Evolutionary conservation across 2,797 vertebrate species (phyloP).

Genomic region (Falco novaeseelandiae): DNA sequence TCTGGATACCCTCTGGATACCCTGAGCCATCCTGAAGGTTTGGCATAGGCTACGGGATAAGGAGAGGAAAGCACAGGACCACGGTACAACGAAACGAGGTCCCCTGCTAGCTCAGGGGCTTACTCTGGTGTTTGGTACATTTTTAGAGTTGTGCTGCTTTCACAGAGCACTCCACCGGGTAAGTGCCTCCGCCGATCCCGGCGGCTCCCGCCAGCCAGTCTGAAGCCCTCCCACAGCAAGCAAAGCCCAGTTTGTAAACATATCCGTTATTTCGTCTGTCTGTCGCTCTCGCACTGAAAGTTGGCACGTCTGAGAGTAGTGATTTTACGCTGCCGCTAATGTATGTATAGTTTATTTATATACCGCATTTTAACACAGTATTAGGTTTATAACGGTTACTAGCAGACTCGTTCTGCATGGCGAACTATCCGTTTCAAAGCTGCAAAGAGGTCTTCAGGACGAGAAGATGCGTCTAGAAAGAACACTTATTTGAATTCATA

Average conservation of each 20-base stretch:
- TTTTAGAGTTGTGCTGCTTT: neutral
- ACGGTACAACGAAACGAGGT: neutral
- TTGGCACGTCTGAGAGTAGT: neutral
- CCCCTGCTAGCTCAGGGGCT: neutral
- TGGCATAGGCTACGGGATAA: neutral
- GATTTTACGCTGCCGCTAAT: conserved; percentile 9
- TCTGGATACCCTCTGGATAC: neutral
- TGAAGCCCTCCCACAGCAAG: conserved; percentile 17
- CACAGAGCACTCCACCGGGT: neutral
- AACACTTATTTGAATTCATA: conserved; percentile 17
- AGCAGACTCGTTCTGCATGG: neutral
- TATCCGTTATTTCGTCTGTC: conserved; percentile 3
- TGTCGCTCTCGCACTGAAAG: conserved; percentile 8
- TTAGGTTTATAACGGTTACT: neutral
- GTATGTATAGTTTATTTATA: conserved; percentile 24
- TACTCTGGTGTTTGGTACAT: neutral
- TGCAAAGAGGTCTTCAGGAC: neutral
- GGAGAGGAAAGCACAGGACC: neutral
- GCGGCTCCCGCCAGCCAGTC: conserved; percentile 32
- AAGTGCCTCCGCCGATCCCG: neutral
- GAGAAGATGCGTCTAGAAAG: neutral
- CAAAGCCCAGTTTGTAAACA: conserved; percentile 46
- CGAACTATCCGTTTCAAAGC: conserved; percentile 26
- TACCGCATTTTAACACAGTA: neutral
- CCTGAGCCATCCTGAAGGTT: neutral